Percentiles rank a stretch among this genome's conserved stretches.
Conservation (phyloP, 2,797 vertebrate genomes). For the Netta rufina region DNA sequence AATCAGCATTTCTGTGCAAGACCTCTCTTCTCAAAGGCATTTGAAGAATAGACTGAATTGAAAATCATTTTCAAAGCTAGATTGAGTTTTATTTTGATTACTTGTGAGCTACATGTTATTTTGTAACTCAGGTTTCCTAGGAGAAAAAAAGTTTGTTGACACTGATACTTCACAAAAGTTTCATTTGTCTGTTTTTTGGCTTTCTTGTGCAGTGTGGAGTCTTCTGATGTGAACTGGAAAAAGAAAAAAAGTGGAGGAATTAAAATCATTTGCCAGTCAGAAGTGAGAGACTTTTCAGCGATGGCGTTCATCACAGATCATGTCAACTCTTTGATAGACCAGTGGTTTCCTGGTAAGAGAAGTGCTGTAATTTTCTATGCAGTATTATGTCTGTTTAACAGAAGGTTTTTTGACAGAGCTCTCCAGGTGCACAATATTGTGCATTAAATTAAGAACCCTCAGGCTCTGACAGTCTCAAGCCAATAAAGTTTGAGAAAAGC, state of each 20-base stretch:
- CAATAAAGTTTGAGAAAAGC: not conserved
- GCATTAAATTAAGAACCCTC: constrained; percentile 27
- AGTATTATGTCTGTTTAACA: not conserved
- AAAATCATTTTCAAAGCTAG: not conserved
- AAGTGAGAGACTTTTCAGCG: constrained; percentile 94
- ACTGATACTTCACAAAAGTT: not conserved
- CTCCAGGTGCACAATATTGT: not conserved
- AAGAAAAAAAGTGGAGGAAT: constrained; percentile 96
- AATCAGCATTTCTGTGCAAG: not conserved
- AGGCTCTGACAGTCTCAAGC: constrained; percentile 5
- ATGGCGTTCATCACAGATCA: constrained; percentile 99
- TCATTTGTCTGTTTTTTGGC: not conserved
- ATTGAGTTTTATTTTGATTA: constrained; percentile 10
- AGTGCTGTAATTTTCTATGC: not conserved
- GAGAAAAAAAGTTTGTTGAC: not conserved
- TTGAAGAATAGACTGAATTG: not conserved
- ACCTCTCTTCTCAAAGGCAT: not conserved
- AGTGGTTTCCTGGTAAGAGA: constrained; percentile 97
- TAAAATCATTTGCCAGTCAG: constrained; percentile 95
- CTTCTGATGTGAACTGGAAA: constrained; percentile 95
- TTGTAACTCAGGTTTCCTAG: not conserved
- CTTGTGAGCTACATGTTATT: not conserved
- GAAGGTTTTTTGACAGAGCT: constrained; percentile 18
- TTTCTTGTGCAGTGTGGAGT: constrained; percentile 88
- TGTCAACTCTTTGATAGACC: constrained; percentile 94